Conservation (phyloP, 2,113 vertebrate genomes). For the Clinocottus analis region DNA sequence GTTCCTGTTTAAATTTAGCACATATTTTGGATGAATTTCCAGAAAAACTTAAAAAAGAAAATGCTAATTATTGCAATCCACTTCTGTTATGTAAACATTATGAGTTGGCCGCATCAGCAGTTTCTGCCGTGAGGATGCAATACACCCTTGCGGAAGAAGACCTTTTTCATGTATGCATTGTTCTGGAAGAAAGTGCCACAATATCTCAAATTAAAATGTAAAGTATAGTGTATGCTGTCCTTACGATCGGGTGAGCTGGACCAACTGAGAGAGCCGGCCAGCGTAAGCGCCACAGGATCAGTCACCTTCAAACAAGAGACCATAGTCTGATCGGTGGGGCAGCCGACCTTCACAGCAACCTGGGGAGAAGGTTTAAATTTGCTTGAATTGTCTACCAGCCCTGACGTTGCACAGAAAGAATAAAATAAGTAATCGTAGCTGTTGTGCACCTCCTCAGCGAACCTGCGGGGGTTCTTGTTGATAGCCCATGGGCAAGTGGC, state of each 20-base stretch:
- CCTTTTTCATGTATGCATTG: background rate
- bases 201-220: conserved; percentile 1
- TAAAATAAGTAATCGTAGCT: background rate
- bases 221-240: background rate
- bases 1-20: background rate
- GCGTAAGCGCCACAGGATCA: conserved; percentile 81
- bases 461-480: conserved; percentile 85
- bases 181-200: background rate
- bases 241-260: conserved; percentile 74
- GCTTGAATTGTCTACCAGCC: background rate
- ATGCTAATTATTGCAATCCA: background rate
- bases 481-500: conserved; percentile 89
- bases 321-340: conserved; percentile 83
- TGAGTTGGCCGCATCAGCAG: background rate
- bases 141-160: background rate
- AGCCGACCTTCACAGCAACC: conserved; percentile 88
- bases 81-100: background rate
- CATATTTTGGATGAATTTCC: background rate
- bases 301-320: conserved; percentile 85
- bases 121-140: background rate
- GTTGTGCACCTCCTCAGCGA: conserved; percentile 83
- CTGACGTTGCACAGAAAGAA: background rate
- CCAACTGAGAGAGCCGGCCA: conserved; percentile 83
- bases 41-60: background rate
- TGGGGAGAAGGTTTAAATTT: conserved; percentile 56